Evolutionary conservation across 35 echinoderm and acorn worm species (phyloP).

Genomic region (Nesometra sesokonis): DNA sequence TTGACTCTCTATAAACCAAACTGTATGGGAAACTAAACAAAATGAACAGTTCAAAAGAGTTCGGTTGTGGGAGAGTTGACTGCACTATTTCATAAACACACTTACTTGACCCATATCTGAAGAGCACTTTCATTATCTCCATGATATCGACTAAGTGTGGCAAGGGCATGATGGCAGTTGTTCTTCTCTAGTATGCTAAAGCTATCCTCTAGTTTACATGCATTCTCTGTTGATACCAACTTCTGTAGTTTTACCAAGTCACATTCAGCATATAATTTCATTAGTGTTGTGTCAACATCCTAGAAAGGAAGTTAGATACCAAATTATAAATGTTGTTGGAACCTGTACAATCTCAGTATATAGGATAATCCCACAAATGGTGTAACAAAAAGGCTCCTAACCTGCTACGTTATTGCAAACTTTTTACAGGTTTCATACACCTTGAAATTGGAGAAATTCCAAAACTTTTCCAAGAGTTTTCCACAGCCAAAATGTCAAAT

Average conservation of each 20-base stretch:
- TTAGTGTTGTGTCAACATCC: constrained; percentile 79
- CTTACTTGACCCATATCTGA: constrained; percentile 64
- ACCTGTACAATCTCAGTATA: no score
- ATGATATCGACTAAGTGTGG: constrained; percentile 54
- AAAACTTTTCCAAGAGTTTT: no score
- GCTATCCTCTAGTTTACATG: constrained; percentile 41
- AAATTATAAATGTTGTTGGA: not conserved
- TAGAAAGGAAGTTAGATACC: not conserved
- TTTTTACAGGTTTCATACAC: no score
- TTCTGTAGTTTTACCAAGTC: constrained; percentile 32
- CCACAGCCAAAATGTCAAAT: no score
- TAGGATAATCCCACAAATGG: no score
- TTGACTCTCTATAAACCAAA: no score
- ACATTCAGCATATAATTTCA: constrained; percentile 77
- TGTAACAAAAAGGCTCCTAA: no score
- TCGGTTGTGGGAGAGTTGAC: no score
- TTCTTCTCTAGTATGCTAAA: constrained; percentile 25
- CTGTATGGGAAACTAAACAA: no score
- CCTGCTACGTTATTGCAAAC: no score
- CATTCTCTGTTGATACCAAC: constrained; percentile 62
- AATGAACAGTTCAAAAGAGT: no score
- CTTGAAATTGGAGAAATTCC: no score
- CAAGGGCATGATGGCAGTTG: constrained; percentile 55
- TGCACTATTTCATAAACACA: not conserved
- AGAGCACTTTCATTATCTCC: constrained; percentile 77